Conservation (phyloP, 2,113 vertebrate species). For the Ondatra zibethicus region DNA sequence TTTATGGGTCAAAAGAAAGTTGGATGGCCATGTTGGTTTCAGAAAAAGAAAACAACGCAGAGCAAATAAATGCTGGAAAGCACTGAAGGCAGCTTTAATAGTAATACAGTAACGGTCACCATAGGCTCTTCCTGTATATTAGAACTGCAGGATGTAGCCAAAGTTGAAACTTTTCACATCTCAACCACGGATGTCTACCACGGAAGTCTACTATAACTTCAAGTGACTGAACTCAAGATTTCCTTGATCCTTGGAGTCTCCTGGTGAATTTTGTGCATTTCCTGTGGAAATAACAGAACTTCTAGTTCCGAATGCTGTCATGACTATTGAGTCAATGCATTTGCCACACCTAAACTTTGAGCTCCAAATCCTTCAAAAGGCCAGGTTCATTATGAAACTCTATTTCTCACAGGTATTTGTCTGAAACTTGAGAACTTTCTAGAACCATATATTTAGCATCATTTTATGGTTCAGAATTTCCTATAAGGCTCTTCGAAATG, state of each 20-base stretch:
- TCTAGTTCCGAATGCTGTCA: not conserved
- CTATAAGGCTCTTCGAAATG: not conserved
- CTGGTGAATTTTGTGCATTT: not conserved
- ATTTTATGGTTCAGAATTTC: not conserved
- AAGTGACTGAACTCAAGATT: conserved; percentile 37
- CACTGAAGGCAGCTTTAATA: not conserved
- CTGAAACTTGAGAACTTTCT: not conserved
- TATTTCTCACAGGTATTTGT: not conserved
- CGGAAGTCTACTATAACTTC: not conserved
- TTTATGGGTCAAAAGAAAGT: not conserved
- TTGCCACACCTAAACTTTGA: not conserved
- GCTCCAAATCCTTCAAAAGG: conserved; percentile 9
- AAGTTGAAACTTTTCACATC: not conserved
- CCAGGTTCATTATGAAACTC: not conserved
- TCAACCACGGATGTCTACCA: not conserved
- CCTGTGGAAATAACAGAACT: conserved; percentile 31
- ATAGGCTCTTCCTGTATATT: not conserved
- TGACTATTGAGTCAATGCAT: not conserved
- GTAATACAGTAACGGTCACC: not conserved
- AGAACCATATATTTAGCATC: not conserved
- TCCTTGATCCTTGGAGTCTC: not conserved
- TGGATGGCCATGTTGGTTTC: not conserved
- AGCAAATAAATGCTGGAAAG: not conserved
- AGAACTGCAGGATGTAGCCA: not conserved
- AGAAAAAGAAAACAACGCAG: not conserved